Evolutionary conservation across 2,113 vertebrate species (phyloP).

Genomic region (Crotophaga sulcirostris): DNA sequence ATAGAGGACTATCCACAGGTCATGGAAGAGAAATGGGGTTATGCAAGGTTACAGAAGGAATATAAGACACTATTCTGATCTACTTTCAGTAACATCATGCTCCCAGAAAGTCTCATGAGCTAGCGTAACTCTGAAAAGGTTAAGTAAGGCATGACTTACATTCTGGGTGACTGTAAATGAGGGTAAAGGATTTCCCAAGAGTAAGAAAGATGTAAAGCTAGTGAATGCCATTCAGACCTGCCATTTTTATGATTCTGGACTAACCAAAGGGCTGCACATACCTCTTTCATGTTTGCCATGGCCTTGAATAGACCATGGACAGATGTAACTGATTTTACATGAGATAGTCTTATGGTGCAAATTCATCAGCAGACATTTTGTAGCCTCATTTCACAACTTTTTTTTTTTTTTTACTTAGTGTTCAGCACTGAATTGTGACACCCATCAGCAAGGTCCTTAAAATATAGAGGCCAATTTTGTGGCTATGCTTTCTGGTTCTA

Average conservation of each 20-base stretch:
- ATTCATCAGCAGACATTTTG: not conserved
- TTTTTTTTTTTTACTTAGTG: not conserved
- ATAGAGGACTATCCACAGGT: not conserved
- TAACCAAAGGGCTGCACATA: not conserved
- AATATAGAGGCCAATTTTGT: not conserved
- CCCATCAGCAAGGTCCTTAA: not conserved
- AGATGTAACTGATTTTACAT: not conserved
- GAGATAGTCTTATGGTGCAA: not conserved
- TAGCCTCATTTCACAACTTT: not conserved
- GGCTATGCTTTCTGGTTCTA: not conserved
- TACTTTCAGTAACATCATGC: not conserved
- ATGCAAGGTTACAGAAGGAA: not conserved
- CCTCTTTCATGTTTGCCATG: not conserved
- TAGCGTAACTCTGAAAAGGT: not conserved
- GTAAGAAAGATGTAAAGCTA: not conserved
- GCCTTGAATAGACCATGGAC: not conserved
- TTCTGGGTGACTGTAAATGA: not conserved
- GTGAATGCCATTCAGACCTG: not conserved
- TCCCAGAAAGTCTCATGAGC: not conserved
- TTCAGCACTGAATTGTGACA: not conserved
- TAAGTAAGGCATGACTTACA: not conserved
- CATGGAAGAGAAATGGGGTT: accelerated
- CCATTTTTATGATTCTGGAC: not conserved
- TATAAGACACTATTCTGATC: not conserved
- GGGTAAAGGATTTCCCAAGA: not conserved